A percentile compares a stretch with the other conserved stretches of the same genome.
phyloP scores from a whole-genome alignment of 2,113 vertebrate species.

The Elanoides forficatus region DNA sequence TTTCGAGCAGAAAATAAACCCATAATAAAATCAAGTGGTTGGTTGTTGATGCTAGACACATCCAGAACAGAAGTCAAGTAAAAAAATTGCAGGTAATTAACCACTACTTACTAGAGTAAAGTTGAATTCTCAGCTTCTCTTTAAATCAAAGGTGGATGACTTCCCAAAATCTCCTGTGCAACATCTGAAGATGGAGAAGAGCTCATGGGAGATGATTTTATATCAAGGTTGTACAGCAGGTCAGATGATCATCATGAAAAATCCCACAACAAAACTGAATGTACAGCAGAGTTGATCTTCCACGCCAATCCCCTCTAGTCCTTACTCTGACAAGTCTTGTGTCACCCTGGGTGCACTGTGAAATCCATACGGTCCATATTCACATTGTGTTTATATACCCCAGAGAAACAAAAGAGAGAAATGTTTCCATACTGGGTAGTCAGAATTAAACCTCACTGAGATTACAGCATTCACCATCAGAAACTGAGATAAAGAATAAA shows the following conservation, averaged over 20 bases:
- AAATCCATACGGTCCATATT: background rate
- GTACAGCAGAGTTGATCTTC: background rate
- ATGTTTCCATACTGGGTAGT: background rate
- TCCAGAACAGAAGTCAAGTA: constrained; percentile 27
- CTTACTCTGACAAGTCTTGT: background rate
- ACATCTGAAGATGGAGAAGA: background rate
- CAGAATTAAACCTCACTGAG: background rate
- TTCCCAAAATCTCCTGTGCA: background rate
- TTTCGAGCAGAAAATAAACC: constrained; percentile 43
- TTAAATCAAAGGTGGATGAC: background rate
- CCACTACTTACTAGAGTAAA: constrained; percentile 27
- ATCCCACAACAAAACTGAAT: background rate
- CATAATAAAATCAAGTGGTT: constrained; percentile 47
- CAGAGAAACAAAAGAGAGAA: background rate
- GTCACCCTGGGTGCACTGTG: background rate
- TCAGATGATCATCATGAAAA: background rate
- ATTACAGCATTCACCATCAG: background rate
- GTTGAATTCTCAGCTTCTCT: background rate
- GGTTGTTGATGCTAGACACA: constrained; percentile 13
- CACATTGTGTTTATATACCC: background rate
- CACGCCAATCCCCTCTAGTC: background rate
- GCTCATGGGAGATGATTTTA: background rate
- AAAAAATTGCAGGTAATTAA: constrained; percentile 12
- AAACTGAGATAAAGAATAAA: constrained; percentile 7
- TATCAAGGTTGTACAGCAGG: background rate